phyloP scores from a whole-genome alignment of 92 coral and sea anemone genomes.

The Epizoanthus rinbou region DNA sequence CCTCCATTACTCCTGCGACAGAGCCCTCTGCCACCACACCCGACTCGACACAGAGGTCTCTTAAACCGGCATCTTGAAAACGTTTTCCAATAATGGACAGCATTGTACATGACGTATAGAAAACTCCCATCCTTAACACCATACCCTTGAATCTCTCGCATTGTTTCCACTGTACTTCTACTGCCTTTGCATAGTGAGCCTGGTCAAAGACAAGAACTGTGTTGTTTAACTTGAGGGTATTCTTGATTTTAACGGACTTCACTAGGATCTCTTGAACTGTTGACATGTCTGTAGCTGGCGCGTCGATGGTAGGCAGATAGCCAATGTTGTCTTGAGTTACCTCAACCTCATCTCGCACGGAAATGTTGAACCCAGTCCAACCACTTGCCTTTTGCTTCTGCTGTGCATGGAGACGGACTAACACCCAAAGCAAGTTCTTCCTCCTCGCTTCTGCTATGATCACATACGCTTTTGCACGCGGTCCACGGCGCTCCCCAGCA shows the following conservation, averaged over 20 bases:
- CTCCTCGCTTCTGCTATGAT: slow-evolving; percentile 24
- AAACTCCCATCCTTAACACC: slow-evolving; percentile 59
- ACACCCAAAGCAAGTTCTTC: slow-evolving; percentile 46
- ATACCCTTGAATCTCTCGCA: slow-evolving; percentile 45
- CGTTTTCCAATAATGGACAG: slow-evolving; percentile 56
- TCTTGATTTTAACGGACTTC: slow-evolving; percentile 48
- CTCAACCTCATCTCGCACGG: slow-evolving; percentile 39
- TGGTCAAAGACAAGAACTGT: slow-evolving; percentile 70
- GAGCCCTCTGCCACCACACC: slow-evolving; percentile 69
- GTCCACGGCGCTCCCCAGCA: slow-evolving; percentile 60
- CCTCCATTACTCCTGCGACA: slow-evolving; percentile 60
- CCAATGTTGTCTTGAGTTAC: slow-evolving; percentile 54
- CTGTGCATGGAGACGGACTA: slow-evolving; percentile 47
- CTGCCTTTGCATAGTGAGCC: slow-evolving; percentile 71
- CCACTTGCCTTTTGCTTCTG: slow-evolving; percentile 42
- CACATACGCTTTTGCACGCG: slow-evolving; percentile 44
- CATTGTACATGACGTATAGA: slow-evolving; percentile 56
- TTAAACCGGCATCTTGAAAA: slow-evolving; percentile 69
- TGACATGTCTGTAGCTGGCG: slow-evolving; percentile 72
- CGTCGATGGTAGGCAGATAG: slow-evolving; percentile 64
- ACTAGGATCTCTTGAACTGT: slow-evolving; percentile 59
- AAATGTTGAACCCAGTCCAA: slow-evolving; percentile 73
- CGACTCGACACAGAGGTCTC: slow-evolving; percentile 64
- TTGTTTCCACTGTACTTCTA: slow-evolving; percentile 68
- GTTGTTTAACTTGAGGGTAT: slow-evolving; percentile 41